Percentiles rank a stretch among this genome's conserved stretches.
Conservation (phyloP, 2,888 invertebrate genomes). For the Trisateles emortualis region DNA sequence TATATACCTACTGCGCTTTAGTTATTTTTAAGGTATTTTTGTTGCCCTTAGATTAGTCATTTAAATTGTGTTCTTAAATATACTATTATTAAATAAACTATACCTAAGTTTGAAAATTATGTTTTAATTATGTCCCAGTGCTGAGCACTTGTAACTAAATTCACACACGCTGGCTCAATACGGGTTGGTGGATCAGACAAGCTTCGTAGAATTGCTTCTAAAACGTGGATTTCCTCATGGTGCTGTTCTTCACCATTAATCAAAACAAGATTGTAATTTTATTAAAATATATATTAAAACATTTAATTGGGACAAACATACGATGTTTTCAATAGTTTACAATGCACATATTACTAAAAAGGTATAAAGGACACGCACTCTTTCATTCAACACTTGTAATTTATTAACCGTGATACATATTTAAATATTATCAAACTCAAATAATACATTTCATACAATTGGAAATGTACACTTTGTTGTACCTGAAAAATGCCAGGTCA, state of each 20-base stretch:
- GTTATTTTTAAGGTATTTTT: constrained; percentile 47
- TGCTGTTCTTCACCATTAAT: neutral
- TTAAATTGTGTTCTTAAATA: constrained; percentile 43
- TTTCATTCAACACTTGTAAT: constrained; percentile 60
- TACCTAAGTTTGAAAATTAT: constrained; percentile 17
- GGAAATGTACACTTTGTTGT: constrained; percentile 49
- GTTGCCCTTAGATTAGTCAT: constrained; percentile 36
- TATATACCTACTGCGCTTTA: too few species aligned
- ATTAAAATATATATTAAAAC: constrained; percentile 87
- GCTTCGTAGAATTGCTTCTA: too few species aligned
- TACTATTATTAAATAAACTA: constrained; percentile 35
- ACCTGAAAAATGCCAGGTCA: constrained; percentile 41
- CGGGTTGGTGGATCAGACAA: too few species aligned
- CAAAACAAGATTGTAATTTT: constrained; percentile 66
- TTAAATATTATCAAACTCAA: constrained; percentile 46
- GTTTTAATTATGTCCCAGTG: too few species aligned
- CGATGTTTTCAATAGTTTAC: constrained; percentile 86
- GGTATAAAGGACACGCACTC: constrained; percentile 83
- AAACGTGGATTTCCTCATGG: too few species aligned
- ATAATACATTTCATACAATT: constrained; percentile 47
- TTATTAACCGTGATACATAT: constrained; percentile 43
- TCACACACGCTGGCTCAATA: too few species aligned
- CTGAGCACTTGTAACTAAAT: too few species aligned
- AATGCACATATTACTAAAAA: constrained; percentile 80
- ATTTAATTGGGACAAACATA: constrained; percentile 86